Base-by-base conservation (phyloP, 2,888 invertebrate species). In the Ceratothoa steindachneri region DNA sequence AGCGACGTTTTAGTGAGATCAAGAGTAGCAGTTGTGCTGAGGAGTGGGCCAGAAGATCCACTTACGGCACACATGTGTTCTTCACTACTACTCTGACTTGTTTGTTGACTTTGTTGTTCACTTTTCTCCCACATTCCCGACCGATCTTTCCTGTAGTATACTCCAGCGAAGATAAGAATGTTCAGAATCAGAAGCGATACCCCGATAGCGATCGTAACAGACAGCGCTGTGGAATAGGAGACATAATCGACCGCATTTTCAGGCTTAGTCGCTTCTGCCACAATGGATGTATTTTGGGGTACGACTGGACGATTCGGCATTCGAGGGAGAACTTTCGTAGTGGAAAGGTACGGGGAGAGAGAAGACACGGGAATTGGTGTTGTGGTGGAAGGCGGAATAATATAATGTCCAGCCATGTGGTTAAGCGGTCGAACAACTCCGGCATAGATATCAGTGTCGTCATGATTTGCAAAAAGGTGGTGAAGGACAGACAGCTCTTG, bases 201-300 rank as follows among this genome's bases (percentile, higher is more conserved):
- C 41, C 97, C 97, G 80, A 97, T 95, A 67, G 95, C 96, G 81
- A 97, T 94, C n/a, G 95, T 95, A 0, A 95, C 93, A 84, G 93
- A 93, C 15, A 95, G 85, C 0, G 95, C 95, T 2, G 95, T 94
- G 0, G 93, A 93, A 82, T 95, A 95, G 0, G 93, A 81, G 85
- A 82, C 7, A 60, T 73, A 73, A n/a, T 71, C 75, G 1, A 73
- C 71, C 0, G 72, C 51, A n/a, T 60, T 71, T 64, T 73, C 70
- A 22, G 75, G 71, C 66, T 51, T 73, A 1, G 75, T 75, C 12
- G 73, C 78, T 55, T 75, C 75, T 1, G 75, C 75, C 30, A 67
- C 55, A 3, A 71, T 71, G 2, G 71, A 73, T n/a, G 65, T 66
- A 15, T 73, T 78, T 0, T 28, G n/a, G 31, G 69, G 53, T 22